phyloP scores from a whole-genome alignment of 2,113 vertebrate species.

The Myrmecophaga tridactyla region DNA sequence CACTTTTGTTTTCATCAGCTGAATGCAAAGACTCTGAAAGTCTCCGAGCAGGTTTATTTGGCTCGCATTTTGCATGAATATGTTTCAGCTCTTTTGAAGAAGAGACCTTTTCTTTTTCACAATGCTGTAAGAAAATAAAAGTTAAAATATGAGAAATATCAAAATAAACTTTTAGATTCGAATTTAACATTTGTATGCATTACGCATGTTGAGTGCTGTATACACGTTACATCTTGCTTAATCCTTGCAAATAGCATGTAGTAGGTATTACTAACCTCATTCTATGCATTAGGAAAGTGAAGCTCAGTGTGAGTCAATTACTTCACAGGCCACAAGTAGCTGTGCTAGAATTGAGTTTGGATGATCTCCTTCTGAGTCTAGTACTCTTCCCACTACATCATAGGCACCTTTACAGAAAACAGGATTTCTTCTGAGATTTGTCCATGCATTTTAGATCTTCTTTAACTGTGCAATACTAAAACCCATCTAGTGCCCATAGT shows the following conservation, averaged over 20 bases:
- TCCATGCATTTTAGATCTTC: not conserved
- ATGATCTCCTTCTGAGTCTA: not conserved
- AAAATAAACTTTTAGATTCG: not conserved
- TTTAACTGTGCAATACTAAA: not conserved
- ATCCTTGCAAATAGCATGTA: not conserved
- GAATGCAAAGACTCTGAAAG: constrained; percentile 84
- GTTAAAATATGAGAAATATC: not conserved
- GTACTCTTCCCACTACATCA: not conserved
- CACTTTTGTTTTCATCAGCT: constrained; percentile 86
- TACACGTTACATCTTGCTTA: not conserved
- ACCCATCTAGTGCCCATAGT: not conserved
- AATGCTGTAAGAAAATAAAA: constrained; percentile 74
- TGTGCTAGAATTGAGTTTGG: not conserved
- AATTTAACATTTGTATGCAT: not conserved
- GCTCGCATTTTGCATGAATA: constrained; percentile 79
- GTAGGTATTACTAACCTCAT: not conserved
- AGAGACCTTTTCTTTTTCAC: constrained; percentile 83
- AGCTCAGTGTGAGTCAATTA: not conserved
- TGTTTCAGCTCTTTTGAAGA: constrained; percentile 86
- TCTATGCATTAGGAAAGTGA: not conserved
- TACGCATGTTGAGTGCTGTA: not conserved
- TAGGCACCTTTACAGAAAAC: not conserved
- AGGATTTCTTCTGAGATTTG: not conserved
- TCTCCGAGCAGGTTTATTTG: constrained; percentile 84
- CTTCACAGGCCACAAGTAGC: not conserved